Conservation (phyloP, 2,888 invertebrate species). For the Lamproptera curius region DNA sequence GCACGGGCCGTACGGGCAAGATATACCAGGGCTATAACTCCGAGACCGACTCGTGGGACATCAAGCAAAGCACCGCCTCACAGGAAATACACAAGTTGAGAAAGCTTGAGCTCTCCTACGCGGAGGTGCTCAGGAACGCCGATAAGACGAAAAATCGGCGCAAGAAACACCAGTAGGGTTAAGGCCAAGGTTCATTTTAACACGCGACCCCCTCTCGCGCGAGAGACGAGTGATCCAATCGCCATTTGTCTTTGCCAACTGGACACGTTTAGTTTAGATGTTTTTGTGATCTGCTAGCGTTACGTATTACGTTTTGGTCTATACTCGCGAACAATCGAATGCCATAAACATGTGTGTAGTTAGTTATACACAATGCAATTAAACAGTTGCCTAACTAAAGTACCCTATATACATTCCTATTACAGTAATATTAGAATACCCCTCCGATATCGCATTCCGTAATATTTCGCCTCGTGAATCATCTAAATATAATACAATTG, state of each 20-base stretch:
- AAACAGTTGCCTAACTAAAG: constrained; percentile 27
- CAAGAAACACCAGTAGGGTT: constrained; percentile 69
- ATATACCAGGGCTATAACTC: constrained; percentile 72
- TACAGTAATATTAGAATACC: constrained; percentile 40
- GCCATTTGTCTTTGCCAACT: constrained; percentile 76
- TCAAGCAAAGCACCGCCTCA: constrained; percentile 84
- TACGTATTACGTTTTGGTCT: constrained; percentile 64
- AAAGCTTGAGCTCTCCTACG: constrained; percentile 89
- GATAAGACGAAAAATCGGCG: constrained; percentile 76
- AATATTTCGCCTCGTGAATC: constrained; percentile 28
- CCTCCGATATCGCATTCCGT: constrained; percentile 48
- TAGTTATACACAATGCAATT: constrained; percentile 28
- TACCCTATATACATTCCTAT: constrained; percentile 44
- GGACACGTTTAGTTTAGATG: constrained; percentile 68
- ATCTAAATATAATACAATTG: constrained; percentile 32
- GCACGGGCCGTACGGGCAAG: constrained; percentile 69
- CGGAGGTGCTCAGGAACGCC: constrained; percentile 87
- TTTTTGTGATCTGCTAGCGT: constrained; percentile 76
- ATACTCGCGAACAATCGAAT: constrained; percentile 62
- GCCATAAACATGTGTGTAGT: constrained; percentile 56
- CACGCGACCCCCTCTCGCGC: constrained; percentile 62
- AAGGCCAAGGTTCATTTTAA: constrained; percentile 40
- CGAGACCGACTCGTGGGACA: constrained; percentile 69
- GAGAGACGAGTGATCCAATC: constrained; percentile 66
- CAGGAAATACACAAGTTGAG: constrained; percentile 90